Evolutionary conservation across 2,888 invertebrate genomes (phyloP), one percentile per base, ranked within the genome.

Genomic region (Anthophora plumipes): DNA sequence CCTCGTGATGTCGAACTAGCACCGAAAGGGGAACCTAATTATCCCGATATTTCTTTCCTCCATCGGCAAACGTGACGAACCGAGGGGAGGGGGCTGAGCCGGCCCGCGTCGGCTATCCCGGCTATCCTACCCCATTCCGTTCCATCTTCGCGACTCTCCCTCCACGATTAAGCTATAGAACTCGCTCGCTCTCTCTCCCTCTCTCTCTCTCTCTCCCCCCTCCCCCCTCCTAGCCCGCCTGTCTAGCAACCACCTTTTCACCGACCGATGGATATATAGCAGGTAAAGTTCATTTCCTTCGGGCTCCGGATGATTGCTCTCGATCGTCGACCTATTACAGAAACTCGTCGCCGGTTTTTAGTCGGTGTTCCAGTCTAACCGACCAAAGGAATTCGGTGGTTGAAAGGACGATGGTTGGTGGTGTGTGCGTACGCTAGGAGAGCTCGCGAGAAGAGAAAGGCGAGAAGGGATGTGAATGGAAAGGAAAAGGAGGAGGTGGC

Each of bases 281-380:
- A 68, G 80, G 82, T 63, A 77, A 73, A 80, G 76, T 72, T 82
- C 73, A 82, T 82, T 80, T 77, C 76, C 75, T 77, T 46, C 59
- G 43, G n/a, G 50, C 11, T 37, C 11, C 37, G 37, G 39, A 37
- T 59, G 17, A 59, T 31, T 31, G 50, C n/a, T 50, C n/a, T 9
- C 46, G 46, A 46, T 31, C 48, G n/a, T n/a, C n/a, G n/a, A 17
- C 17, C 48, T 6, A n/a, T n/a, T 6, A 7, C 6, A 17, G 17
- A 17, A 0, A 5, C 6, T 6, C 17, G 6, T 5, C n/a, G 11
- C 43, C 0, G 9, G 12, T 43, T 17, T 11, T 43, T 43, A 12
- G 9, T 9, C n/a, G n/a, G n/a, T 8, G 1, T 41, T 14, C 17
- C 46, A 17, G 7, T 46, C 25, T 31, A 17, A 17, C 14, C 55